Evolutionary conservation across 2,113 vertebrate species (phyloP), one percentile per base, ranked within the genome.

Genomic region (Passer montanus): DNA sequence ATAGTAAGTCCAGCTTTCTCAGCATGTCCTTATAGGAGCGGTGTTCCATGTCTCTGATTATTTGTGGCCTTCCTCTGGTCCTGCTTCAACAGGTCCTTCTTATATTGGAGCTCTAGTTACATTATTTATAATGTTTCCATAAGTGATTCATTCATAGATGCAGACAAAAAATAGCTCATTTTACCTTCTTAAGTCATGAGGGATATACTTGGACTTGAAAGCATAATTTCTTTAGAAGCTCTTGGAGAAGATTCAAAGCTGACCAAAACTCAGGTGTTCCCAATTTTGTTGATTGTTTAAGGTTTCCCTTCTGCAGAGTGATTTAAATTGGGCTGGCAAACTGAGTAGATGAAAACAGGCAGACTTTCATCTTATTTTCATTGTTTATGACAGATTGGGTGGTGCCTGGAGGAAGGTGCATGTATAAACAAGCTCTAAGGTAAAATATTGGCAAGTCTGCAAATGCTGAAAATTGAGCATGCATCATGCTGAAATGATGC

Each of bases 381-480:
- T 87, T 90, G 87, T 84, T 90, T 93, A 46, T 81, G 93, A 70
- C 35, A 74, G 77, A 52, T 10, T 72, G 46, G 35, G 43, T 68
- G 80, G 90, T 91, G 83, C 94, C 87, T 87, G 81, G 56, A 76
- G 77, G 88, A 90, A 89, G 49, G 35, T 79, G 7, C 93, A 18
- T 83, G 94, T 94, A 93, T 75, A 92, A 92, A 94, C 89, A 92
- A 95, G 92, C 58, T 94, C 37, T 56, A 78, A 73, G 80, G 84
- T 92, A 80, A 91, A 95, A 94, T 39, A 63, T 12, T 88, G 82
- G 78, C 76, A 89, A 84, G 52, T 89, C 70, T 90, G 76, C 68
- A 87, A 74, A 52, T 92, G 82, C 87, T 89, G 68, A 83, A 72
- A 90, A 93, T 84, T 30, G 43, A 53, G 74, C 12, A 55, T n/a